A percentile compares a stretch with the other conserved stretches of the same genome.
These are phyloP conservation scores for Nasua narica DNA, from an alignment of 2,797 vertebrate genomes.

Conservation along the genomic window DNA sequence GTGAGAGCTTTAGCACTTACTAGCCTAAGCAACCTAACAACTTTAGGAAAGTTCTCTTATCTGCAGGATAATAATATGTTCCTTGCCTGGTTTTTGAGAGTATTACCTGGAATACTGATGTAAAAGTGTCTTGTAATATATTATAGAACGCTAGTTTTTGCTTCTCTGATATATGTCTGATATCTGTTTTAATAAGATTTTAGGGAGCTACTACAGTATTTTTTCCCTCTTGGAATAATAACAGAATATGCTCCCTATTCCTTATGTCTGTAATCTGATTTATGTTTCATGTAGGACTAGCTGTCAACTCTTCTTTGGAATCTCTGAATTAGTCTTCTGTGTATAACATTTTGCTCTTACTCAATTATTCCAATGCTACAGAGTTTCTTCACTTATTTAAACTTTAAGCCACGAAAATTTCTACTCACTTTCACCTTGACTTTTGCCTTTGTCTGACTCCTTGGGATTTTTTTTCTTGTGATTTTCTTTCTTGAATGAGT, in stretches of 20 bases:
- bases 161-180: background rate
- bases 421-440: background rate
- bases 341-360: background rate
- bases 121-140: background rate
- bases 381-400: slow-evolving; percentile 19
- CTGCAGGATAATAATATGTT: background rate
- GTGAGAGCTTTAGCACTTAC: background rate
- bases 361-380: background rate
- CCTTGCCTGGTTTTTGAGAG: slow-evolving; percentile 1
- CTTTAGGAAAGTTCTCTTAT: background rate
- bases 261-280: background rate
- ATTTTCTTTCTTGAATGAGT: background rate
- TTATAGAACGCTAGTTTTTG: background rate
- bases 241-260: background rate
- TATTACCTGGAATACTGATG: background rate
- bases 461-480: background rate
- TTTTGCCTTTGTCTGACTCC: background rate
- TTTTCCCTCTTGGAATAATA: background rate
- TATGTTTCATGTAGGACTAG: background rate
- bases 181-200: background rate
- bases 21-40: background rate
- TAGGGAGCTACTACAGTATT: background rate
- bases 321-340: background rate
- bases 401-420: background rate
- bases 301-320: background rate